These are phyloP conservation scores for Aplysia californica DNA, from an alignment of 1,140 invertebrate genomes.

Conservation along the genomic window DNA sequence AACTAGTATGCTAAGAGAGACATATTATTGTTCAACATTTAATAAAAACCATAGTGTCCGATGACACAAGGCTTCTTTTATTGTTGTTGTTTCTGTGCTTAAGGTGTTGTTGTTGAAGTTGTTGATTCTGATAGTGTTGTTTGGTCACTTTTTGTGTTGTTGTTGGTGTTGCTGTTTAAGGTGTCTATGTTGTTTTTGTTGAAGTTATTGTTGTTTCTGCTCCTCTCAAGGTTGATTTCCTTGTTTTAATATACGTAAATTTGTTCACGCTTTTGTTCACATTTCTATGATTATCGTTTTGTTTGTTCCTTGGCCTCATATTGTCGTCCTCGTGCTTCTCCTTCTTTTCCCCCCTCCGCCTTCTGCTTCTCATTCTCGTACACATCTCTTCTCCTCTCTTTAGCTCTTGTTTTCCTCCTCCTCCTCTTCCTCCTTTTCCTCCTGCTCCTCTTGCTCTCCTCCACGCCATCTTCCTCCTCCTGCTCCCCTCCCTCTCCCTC, in stretches of 20 bases:
- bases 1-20: too few relatives aligned
- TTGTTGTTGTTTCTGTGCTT: too few relatives aligned
- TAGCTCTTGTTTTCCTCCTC: neutral
- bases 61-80: too few relatives aligned
- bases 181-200: neutral
- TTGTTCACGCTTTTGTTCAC: neutral
- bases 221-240: neutral
- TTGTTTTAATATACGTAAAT: neutral
- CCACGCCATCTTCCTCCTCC: neutral
- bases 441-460: conserved; percentile 21
- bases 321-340: neutral
- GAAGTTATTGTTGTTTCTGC: neutral
- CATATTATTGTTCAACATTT: too few relatives aligned
- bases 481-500: too few relatives aligned
- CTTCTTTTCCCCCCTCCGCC: conserved; percentile 10
- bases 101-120: too few relatives aligned
- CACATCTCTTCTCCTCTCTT: neutral
- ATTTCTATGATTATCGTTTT: neutral
- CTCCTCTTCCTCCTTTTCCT: neutral
- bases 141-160: too few relatives aligned
- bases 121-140: too few relatives aligned
- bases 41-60: too few relatives aligned
- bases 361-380: neutral
- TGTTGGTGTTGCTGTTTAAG: neutral
- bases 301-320: neutral